Percentiles rank a stretch among this genome's conserved stretches.
phyloP scores from a whole-genome alignment of 2,888 invertebrate species.

The Leptogaster cylindrica region DNA sequence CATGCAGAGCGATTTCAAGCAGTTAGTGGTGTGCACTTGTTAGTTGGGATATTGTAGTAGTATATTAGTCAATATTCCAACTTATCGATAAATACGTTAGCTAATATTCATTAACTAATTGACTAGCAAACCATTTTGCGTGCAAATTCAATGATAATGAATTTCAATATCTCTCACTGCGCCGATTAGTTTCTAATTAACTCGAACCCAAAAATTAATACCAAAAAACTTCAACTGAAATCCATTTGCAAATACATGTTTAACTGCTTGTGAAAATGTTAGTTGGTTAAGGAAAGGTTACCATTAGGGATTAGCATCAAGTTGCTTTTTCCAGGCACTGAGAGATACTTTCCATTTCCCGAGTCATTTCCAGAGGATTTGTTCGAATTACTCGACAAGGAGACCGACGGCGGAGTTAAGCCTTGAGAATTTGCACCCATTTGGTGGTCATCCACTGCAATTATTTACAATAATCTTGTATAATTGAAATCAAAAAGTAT shows the following conservation, averaged over 20 bases:
- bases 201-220: background rate
- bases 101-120: too few species aligned
- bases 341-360: conserved; percentile 59
- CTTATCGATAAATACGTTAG: too few species aligned
- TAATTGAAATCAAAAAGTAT: conserved; percentile 16
- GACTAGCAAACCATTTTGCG: conserved; percentile 2
- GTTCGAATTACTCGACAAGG: conserved; percentile 51
- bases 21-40: background rate
- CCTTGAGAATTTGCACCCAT: conserved; percentile 49
- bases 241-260: background rate
- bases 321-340: conserved; percentile 59
- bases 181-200: conserved; percentile 17
- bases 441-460: conserved; percentile 61
- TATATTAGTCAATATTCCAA: background rate
- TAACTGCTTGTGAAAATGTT: conserved; percentile 12
- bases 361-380: conserved; percentile 53
- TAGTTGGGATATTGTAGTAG: background rate
- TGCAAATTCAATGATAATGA: conserved; percentile 22
- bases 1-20: conserved; percentile 18
- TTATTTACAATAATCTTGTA: conserved; percentile 45
- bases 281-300: conserved; percentile 15
- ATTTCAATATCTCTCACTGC: conserved; percentile 45
- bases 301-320: conserved; percentile 50
- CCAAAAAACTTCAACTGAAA: background rate
- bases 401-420: conserved; percentile 53